phyloP scores from a whole-genome alignment of 2,888 invertebrate species.

The Drosophila pegasa region DNA sequence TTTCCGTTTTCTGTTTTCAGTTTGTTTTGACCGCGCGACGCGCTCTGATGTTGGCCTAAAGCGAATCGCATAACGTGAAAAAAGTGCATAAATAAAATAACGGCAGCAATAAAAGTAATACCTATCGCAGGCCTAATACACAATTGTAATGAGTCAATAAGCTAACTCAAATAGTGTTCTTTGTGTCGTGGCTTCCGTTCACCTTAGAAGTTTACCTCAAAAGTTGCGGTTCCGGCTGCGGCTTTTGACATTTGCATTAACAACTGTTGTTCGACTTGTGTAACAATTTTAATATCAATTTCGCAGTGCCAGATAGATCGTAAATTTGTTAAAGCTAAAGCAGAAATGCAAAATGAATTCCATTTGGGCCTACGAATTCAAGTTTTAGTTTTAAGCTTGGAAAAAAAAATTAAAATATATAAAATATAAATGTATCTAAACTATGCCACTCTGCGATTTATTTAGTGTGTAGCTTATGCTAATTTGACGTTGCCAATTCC shows the following conservation, averaged over 20 bases:
- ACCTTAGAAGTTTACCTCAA: slow-evolving; percentile 1
- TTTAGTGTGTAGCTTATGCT: neutral
- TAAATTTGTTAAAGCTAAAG: neutral
- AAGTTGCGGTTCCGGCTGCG: slow-evolving; percentile 22
- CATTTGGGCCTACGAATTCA: too few species aligned
- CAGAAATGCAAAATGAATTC: neutral
- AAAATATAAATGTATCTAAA: neutral
- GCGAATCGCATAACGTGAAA: slow-evolving; percentile 22
- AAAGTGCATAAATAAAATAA: slow-evolving; percentile 17
- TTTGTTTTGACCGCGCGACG: slow-evolving; percentile 60
- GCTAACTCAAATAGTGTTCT: neutral
- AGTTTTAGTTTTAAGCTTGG: neutral
- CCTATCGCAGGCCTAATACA: neutral
- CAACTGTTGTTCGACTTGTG: slow-evolving; percentile 21
- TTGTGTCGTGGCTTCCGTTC: neutral
- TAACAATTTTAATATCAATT: neutral
- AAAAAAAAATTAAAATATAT: neutral
- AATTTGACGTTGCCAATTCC: slow-evolving; percentile 11
- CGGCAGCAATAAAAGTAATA: neutral
- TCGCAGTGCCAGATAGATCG: neutral
- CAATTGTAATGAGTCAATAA: neutral
- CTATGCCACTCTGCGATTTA: neutral
- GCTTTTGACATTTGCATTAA: slow-evolving; percentile 28
- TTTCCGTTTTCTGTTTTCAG: slow-evolving; percentile 55
- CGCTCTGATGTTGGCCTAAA: slow-evolving; percentile 58